Percentiles rank a stretch among this genome's conserved stretches.
These are phyloP conservation scores for Leptopilina clavipes DNA, from an alignment of 1,140 invertebrate genomes.

Conservation along the genomic window DNA sequence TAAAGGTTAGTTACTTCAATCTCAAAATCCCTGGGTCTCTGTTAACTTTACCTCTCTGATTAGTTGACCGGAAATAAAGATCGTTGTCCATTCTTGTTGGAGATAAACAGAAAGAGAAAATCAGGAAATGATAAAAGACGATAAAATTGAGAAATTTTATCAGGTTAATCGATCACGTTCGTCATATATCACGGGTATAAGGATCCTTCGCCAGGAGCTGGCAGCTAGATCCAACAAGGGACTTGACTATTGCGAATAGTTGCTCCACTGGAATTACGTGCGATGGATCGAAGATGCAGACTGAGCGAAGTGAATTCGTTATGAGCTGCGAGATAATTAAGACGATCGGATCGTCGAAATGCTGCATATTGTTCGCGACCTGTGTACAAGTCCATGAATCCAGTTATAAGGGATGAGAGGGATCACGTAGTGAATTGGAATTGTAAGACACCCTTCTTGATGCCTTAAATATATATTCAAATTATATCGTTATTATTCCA, in stretches of 20 bases:
- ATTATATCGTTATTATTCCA: no score
- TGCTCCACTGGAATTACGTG: slow-evolving; percentile 66
- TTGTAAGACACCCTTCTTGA: neutral
- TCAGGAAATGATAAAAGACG: no score
- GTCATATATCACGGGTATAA: no score
- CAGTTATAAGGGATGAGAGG: neutral
- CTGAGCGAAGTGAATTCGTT: slow-evolving; percentile 62
- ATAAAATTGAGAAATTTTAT: slow-evolving; percentile 23
- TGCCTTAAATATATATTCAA: no score
- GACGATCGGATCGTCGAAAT: slow-evolving; percentile 53
- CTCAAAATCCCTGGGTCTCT: no score
- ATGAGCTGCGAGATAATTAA: slow-evolving; percentile 61
- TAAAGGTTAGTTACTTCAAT: no score
- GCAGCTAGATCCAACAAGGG: slow-evolving; percentile 48
- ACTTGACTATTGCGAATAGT: slow-evolving; percentile 39
- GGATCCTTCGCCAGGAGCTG: slow-evolving; percentile 32
- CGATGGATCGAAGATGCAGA: slow-evolving; percentile 64
- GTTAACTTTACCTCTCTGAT: no score
- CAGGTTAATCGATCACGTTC: slow-evolving; percentile 29
- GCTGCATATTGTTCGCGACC: slow-evolving; percentile 18
- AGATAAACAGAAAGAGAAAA: slow-evolving; percentile 6
- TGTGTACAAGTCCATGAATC: slow-evolving; percentile 21
- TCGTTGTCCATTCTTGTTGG: neutral
- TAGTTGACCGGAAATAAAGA: no score
- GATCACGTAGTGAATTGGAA: neutral